Evolutionary conservation across 1,140 invertebrate genomes (phyloP), one percentile per base, ranked within the genome.

Genomic region (Drosophila pseudoobscura): DNA sequence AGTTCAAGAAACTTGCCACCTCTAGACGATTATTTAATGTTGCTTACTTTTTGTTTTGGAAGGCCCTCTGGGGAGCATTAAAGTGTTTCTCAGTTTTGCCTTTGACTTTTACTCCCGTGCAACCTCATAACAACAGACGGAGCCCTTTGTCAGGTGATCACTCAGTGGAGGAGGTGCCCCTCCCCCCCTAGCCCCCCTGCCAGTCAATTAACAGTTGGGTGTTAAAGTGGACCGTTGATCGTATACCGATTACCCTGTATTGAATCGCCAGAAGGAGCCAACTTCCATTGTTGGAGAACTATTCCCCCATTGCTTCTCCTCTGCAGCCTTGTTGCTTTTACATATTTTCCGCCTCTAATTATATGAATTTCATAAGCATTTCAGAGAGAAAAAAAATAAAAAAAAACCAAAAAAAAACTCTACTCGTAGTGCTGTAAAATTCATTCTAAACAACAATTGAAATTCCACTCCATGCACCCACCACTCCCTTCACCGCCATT

Each of bases 1-100:
- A 75, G 72, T 75, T 75, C 72, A 75, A 75, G 71, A 75, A 75
- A 75, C 72, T 75, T 52, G 70, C 31, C 61, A 65, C 70, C 61
- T 50, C 35, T 44, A 35, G 69, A 56, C 75, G 61, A 75, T 75
- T 75, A 75, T 75, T 75, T 75, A 60, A 75, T 75, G 46, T 50
- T 24, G 9, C 26, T 49, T 58, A 31, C 56, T 15, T 39, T 41
- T 59, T 56, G 54, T 24, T 24, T 65, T 13, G n/a, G 35, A 43
- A 51, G 59, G 24, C 63, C 59, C 11, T 6, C 39, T 9, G 35
- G 6, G n/a, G 29, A 73, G 57, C 59, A 62, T 74, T 65, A 65
- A 74, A 74, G 52, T 57, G 41, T 59, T 66, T 47, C 57, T 60
- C 22, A 6, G 41, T 50, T 17, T 17, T 61, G 26, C 9, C 51